Evolutionary conservation across 2,888 invertebrate species (phyloP), one percentile per base, ranked within the genome.

Genomic region (Amiota mariae): DNA sequence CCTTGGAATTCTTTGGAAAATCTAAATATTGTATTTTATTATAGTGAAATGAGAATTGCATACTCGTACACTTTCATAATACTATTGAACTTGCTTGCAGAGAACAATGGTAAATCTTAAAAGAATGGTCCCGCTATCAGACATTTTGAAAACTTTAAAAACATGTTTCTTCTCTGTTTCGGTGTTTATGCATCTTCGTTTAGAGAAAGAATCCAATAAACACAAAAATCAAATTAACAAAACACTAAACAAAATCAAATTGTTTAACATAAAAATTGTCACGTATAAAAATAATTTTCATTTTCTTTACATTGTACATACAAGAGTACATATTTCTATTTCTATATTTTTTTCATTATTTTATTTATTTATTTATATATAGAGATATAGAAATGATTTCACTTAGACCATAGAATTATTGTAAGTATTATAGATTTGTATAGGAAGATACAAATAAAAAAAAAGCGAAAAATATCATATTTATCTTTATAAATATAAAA

Each of bases 41-140:
- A n/a, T n/a, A n/a, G n/a, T n/a, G 59, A 10, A 59, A 9, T 59
- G 59, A 36, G 36, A 6, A 36, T 36, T 36, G 3, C 24, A 24
- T 24, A 24, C 24, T 2, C 24, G 24, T 3, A 24, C n/a, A n/a
- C n/a, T n/a, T n/a, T n/a, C 24, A 2, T 24, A 24, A 24, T 24
- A 24, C 2, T 24, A 36, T 6, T 36, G 36, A 36, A 36, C 3
- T 67, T 18, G 12, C 73, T 48, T 73, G 72, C 78, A 84, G 86
- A 88, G 89, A 87, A 87, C 90, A 90, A 88, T 90, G 90, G 89
- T 88, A 89, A 89, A 89, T 87, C 90, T 90, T 90, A 90, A 89
- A 89, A 89, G 90, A 89, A 87, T 90, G 90, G 90, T 90, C 90
- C 90, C 90, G 88, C 87, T 90, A 90, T 90, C 90, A 90, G 90